These are phyloP conservation scores for Mercenaria mercenaria DNA, from an alignment of 1,140 invertebrate genomes.

Conservation along the genomic window DNA sequence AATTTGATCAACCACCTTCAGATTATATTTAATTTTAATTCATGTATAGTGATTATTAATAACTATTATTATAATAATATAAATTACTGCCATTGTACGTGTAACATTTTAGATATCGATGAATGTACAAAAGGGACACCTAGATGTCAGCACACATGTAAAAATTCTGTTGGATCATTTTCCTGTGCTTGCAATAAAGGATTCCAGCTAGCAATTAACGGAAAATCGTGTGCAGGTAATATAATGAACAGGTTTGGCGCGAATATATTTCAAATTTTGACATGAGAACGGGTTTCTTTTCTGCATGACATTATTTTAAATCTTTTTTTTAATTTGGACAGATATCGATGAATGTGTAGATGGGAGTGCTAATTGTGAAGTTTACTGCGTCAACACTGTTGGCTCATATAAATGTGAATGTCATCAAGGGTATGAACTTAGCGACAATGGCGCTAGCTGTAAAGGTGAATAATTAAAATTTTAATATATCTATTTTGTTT, in stretches of 20 bases:
- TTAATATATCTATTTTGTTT: no score
- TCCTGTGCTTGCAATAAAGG: background rate
- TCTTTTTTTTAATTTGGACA: background rate
- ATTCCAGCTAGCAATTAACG: no score
- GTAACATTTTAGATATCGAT: background rate
- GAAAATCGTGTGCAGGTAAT: no score
- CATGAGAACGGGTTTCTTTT: no score
- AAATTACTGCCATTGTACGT: no score
- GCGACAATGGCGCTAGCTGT: background rate
- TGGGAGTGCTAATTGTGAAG: background rate
- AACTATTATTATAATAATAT: no score
- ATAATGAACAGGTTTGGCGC: no score
- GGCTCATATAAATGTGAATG: constrained; percentile 4
- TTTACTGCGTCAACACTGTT: background rate
- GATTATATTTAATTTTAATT: no score
- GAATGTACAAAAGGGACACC: background rate
- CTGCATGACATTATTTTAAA: no score
- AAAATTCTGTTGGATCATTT: background rate
- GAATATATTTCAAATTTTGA: no score
- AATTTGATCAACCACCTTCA: no score
- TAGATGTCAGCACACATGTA: background rate
- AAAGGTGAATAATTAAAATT: background rate
- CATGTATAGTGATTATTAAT: no score
- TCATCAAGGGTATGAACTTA: background rate
- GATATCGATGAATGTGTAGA: constrained; percentile 29